Evolutionary conservation across 2,113 vertebrate species (phyloP), one percentile per base, ranked within the genome.

Genomic region (Scophthalmus maximus): DNA sequence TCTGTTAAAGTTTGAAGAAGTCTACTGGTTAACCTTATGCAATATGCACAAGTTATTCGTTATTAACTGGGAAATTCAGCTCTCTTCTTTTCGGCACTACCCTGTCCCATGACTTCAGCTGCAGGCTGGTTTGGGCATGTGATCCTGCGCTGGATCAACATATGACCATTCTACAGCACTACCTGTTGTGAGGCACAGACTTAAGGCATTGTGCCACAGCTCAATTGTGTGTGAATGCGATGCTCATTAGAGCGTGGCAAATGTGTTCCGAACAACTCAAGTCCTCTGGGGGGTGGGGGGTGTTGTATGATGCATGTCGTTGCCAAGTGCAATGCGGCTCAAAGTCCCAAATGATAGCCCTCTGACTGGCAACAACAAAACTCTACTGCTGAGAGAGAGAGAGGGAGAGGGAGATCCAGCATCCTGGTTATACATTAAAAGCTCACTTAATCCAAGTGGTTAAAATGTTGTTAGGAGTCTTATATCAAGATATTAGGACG

Each of bases 101-200:
- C 1, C 25, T 18, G 18, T 63, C 74, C 60, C 34, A 58, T 68
- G 82, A 83, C 32, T 73, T 27, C 2, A n/a, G 20, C 14, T 55
- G 40, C 42, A 32, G 60, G 1, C 61, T 2, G 8, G 15, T 27
- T 47, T 10, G 9, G 75, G n/a, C 57, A 80, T 84, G 72, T 68
- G 75, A 87, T 47, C 59, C 44, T 25, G 11, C 17, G 14, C 47
- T 7, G 20, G 64, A 55, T 80, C 71, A 69, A 62, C 44, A 50
- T 3, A 3, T 57, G 3, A 55, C 62, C 27, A 40, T 27, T 53
- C 20, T 51, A 27, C 25, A 49, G 6, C 56, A 27, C 38, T 66
- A 0, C 30, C 40, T 76, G 62, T 76, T 63, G 51, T 9, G 56
- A 15, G 23, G 9, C n/a, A 22, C 5, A 29, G 25, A 32, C n/a